phyloP scores from a whole-genome alignment of 2,797 vertebrate genomes.

The Acanthurus leucopareius region DNA sequence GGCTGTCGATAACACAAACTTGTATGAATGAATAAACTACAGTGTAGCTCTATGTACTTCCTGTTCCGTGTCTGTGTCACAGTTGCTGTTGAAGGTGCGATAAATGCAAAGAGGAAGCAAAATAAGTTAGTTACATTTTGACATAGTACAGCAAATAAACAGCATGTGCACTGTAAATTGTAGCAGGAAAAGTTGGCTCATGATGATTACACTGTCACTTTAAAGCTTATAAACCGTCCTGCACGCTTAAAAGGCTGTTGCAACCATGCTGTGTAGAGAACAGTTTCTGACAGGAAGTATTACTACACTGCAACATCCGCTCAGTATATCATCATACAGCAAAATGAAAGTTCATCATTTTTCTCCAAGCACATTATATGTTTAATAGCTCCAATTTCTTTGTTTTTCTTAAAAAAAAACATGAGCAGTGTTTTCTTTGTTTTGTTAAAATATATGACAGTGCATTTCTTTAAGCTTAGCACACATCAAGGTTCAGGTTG shows the following conservation, averaged over 20 bases:
- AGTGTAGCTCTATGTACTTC: conserved; percentile 72
- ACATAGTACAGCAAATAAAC: background rate
- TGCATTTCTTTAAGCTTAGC: background rate
- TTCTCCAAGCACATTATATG: background rate
- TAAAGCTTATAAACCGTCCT: background rate
- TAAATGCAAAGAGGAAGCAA: background rate
- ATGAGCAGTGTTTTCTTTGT: too few relatives aligned
- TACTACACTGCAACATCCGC: conserved; percentile 6
- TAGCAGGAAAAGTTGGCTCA: background rate
- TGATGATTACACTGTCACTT: background rate
- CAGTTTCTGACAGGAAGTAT: conserved; percentile 37
- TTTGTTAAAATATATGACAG: background rate
- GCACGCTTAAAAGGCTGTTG: background rate
- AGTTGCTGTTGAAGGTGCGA: background rate
- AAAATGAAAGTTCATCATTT: background rate
- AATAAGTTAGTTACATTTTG: background rate
- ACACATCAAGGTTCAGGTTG: background rate
- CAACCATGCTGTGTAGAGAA: background rate
- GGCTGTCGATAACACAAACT: conserved; percentile 82
- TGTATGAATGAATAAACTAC: conserved; percentile 89
- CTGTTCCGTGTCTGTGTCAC: conserved; percentile 25
- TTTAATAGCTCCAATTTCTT: background rate
- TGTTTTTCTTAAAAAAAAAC: background rate
- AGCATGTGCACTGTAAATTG: background rate
- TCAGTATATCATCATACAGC: background rate